Conservation (phyloP, 2,888 invertebrate species). For the Brachypalpus laphriformis region DNA sequence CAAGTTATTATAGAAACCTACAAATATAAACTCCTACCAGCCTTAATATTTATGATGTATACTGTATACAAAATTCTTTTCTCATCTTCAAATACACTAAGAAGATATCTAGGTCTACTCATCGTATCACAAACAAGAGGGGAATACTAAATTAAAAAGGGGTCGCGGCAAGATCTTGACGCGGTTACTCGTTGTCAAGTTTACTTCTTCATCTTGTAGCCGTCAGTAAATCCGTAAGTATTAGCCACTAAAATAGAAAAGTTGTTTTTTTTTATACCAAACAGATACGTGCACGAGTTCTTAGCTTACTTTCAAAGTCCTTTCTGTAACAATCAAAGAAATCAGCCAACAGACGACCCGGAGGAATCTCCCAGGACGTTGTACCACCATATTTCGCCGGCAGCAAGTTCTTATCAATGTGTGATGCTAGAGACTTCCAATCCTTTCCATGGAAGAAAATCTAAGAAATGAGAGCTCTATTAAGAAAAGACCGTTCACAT, state of each 20-base stretch:
- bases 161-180: conserved; percentile 70
- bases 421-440: conserved; percentile 85
- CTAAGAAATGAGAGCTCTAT: conserved; percentile 78
- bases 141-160: conserved; percentile 63
- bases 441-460: conserved; percentile 90
- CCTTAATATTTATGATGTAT: conserved; percentile 35
- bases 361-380: conserved; percentile 84
- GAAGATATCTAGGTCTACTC: conserved; percentile 47
- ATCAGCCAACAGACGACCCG: conserved; percentile 87
- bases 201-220: conserved; percentile 78
- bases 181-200: conserved; percentile 12
- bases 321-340: conserved; percentile 87
- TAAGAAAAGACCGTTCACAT: not conserved
- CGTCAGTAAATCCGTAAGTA: conserved; percentile 84
- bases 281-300: not conserved
- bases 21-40: conserved; percentile 51
- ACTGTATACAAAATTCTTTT: conserved; percentile 35
- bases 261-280: not conserved
- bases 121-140: conserved; percentile 67
- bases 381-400: conserved; percentile 88
- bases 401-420: conserved; percentile 85
- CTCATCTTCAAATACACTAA: conserved; percentile 16
- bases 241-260: conserved; percentile 84
- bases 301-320: conserved; percentile 86
- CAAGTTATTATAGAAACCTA: conserved; percentile 39